phyloP scores from a whole-genome alignment of 2,113 vertebrate genomes.

The Eira barbara region DNA sequence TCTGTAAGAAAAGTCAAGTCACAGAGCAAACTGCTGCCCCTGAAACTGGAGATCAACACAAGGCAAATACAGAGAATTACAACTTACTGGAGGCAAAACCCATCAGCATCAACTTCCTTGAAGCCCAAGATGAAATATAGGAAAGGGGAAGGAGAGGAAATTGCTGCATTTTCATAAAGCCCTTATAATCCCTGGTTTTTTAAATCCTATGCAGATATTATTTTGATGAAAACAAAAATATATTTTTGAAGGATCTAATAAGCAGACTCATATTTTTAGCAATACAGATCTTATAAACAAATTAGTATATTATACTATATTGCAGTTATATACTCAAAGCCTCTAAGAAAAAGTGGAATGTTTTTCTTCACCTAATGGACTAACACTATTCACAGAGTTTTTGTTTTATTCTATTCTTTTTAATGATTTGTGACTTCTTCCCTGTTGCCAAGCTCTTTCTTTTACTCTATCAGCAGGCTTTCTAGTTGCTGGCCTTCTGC shows the following conservation, averaged over 20 bases:
- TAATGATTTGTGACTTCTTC: not conserved
- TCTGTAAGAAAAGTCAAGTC: not conserved
- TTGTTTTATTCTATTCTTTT: not conserved
- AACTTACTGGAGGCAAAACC: not conserved
- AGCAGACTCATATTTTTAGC: not conserved
- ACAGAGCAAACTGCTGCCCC: not conserved
- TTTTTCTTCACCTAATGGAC: not conserved
- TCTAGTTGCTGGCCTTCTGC: not conserved
- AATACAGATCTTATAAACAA: not conserved
- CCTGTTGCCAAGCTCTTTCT: not conserved
- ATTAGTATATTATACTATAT: not conserved
- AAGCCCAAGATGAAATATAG: not conserved
- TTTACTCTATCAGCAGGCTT: not conserved
- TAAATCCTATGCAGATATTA: not conserved
- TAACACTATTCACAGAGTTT: not conserved
- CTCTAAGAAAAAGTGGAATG: not conserved
- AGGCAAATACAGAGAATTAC: not conserved
- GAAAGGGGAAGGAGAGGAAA: not conserved
- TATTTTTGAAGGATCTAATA: not conserved
- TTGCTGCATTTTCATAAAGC: not conserved
- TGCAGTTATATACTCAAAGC: not conserved
- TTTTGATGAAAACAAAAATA: conserved; percentile 5
- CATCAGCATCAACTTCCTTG: not conserved
- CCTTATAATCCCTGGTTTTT: not conserved
- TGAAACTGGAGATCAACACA: not conserved